These are phyloP conservation scores for Spheniscus mendiculus DNA, from an alignment of 2,113 vertebrate genomes.

Conservation along the genomic window DNA sequence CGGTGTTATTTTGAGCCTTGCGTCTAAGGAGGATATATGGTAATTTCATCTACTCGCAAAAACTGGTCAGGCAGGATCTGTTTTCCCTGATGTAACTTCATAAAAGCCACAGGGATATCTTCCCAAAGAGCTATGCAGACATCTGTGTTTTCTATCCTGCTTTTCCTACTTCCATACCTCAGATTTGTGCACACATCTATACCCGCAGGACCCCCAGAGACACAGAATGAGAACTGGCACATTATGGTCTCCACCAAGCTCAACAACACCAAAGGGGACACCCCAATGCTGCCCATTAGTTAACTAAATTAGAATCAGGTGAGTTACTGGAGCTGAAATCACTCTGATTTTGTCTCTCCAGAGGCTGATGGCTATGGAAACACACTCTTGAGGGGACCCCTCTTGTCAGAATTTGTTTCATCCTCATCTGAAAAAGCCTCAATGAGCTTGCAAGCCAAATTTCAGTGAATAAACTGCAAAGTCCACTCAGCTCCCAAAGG, in stretches of 20 bases:
- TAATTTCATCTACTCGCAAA: background rate
- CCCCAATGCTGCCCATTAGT: background rate
- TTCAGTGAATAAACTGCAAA: background rate
- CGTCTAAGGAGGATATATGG: background rate
- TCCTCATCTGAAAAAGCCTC: background rate
- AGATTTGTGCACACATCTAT: background rate
- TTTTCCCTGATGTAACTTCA: background rate
- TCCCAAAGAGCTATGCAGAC: background rate
- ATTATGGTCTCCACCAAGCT: background rate
- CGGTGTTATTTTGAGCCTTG: background rate
- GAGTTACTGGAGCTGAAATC: background rate
- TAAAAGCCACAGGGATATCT: background rate
- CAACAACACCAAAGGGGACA: background rate
- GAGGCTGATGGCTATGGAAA: background rate
- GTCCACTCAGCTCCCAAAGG: background rate
- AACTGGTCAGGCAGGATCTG: constrained; percentile 45
- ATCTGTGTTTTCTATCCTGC: background rate
- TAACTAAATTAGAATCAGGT: background rate
- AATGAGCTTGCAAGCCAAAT: background rate
- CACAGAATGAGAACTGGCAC: background rate
- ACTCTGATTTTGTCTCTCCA: background rate
- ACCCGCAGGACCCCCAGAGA: background rate
- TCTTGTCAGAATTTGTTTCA: background rate
- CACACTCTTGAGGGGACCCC: background rate
- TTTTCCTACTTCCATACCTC: background rate